phyloP scores from a whole-genome alignment of 2,113 vertebrate genomes.

The Artemisiospiza belli region DNA sequence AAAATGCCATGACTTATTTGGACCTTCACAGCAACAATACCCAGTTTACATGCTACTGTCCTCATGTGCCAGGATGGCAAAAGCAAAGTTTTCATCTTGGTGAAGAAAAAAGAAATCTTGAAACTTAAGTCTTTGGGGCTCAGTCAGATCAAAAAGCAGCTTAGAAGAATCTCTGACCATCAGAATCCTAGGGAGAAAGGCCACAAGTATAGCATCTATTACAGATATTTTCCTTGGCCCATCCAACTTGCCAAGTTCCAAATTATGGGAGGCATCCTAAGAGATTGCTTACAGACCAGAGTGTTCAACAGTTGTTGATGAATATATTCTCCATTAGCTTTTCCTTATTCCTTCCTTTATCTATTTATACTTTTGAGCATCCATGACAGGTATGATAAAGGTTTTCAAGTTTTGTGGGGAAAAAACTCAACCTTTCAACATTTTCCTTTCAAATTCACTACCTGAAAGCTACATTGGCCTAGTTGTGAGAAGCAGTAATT shows the following conservation, averaged over 20 bases:
- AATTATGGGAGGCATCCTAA: neutral
- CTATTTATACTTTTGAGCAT: neutral
- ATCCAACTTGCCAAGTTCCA: neutral
- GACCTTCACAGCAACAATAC: neutral
- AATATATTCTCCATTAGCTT: neutral
- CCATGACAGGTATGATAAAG: neutral
- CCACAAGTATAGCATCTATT: neutral
- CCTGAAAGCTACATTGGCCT: neutral
- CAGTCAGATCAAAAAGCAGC: neutral
- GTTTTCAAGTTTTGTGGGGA: neutral
- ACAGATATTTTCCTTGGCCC: neutral
- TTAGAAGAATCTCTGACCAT: neutral
- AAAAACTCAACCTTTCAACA: accelerated
- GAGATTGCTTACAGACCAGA: neutral
- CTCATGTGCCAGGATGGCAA: neutral
- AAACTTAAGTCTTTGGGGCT: neutral
- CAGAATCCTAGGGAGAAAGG: neutral
- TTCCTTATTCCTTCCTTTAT: neutral
- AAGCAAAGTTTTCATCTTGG: neutral
- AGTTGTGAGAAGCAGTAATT: neutral
- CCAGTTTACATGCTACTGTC: accelerated
- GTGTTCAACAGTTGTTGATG: neutral
- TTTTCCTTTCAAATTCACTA: neutral
- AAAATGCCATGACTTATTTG: neutral
- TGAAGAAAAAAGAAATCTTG: neutral